phyloP scores from a whole-genome alignment of 2,797 vertebrate genomes.

The Arctocebus calabarensis region DNA sequence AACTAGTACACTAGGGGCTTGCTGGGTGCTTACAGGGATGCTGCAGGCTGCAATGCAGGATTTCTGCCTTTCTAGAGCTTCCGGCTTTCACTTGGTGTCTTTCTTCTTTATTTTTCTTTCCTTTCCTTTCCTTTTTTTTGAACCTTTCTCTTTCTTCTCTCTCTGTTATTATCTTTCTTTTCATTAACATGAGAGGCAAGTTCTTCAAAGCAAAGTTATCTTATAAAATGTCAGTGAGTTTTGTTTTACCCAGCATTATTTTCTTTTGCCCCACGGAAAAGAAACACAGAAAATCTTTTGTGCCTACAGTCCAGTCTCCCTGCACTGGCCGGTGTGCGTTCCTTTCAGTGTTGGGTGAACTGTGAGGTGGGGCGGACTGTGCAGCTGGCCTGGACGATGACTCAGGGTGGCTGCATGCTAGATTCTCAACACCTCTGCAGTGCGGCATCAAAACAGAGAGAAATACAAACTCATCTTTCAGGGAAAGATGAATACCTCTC shows the following conservation, averaged over 20 bases:
- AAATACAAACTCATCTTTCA: not conserved
- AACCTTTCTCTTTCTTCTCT: not conserved
- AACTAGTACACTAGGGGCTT: not conserved
- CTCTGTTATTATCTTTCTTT: not conserved
- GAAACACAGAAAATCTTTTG: not conserved
- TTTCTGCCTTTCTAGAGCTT: not conserved
- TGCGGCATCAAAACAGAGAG: not conserved
- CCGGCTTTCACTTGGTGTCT: not conserved
- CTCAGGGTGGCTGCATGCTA: not conserved
- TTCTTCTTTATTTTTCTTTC: not conserved
- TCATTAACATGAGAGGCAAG: not conserved
- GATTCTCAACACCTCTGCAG: not conserved
- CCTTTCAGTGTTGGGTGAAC: no score
- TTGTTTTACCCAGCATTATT: not conserved
- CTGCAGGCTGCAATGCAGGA: no score
- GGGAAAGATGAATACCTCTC: not conserved
- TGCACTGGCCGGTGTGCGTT: not conserved
- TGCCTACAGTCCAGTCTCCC: not conserved
- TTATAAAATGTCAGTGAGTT: not conserved
- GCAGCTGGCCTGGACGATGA: not conserved
- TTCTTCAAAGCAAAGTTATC: not conserved
- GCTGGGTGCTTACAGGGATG: not conserved
- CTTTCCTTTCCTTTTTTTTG: not conserved
- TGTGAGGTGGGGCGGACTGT: not conserved
- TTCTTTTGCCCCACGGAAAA: not conserved